Evolutionary conservation across 2,888 invertebrate genomes (phyloP).

Genomic region (Noctuana brunneofusca): DNA sequence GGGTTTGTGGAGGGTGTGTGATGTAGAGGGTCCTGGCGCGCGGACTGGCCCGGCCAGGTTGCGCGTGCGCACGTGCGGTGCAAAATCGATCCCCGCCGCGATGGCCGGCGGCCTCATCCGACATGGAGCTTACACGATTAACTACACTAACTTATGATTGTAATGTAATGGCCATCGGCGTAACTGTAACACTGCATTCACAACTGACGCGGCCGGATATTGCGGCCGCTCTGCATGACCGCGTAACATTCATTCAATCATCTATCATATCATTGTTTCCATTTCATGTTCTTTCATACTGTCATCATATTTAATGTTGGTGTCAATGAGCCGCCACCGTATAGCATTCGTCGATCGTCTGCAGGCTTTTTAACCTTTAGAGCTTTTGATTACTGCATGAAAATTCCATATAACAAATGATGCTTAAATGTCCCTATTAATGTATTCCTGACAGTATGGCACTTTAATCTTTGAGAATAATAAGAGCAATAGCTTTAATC

Average conservation of each 20-base stretch:
- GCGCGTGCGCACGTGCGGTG: constrained; percentile 70
- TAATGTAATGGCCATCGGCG: constrained; percentile 69
- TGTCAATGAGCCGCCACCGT: constrained; percentile 25
- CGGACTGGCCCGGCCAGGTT: constrained; percentile 50
- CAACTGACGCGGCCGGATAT: constrained; percentile 43
- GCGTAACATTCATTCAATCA: constrained; percentile 49
- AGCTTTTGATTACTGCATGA: constrained; percentile 72
- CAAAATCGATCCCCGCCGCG: constrained; percentile 81
- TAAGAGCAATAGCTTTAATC: constrained; percentile 59
- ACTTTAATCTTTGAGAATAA: constrained; percentile 75
- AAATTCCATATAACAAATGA: constrained; percentile 54
- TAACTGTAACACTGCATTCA: constrained; percentile 70
- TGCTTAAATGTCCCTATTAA: constrained; percentile 69
- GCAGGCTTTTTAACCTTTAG: constrained; percentile 44
- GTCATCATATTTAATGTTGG: constrained; percentile 28
- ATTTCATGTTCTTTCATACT: constrained; percentile 34
- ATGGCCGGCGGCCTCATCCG: constrained; percentile 68
- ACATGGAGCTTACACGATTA: constrained; percentile 80
- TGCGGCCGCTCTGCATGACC: constrained; percentile 51
- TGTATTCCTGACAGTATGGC: constrained; percentile 76
- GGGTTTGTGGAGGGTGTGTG: neutral
- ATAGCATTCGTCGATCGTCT: constrained; percentile 22
- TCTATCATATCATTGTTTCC: constrained; percentile 20
- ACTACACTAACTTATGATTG: constrained; percentile 75
- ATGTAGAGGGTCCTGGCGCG: constrained; percentile 48